A percentile compares a stretch with the other conserved stretches of the same genome.
phyloP scores from a whole-genome alignment of 1,140 invertebrate genomes.

The Tachypleus tridentatus region DNA sequence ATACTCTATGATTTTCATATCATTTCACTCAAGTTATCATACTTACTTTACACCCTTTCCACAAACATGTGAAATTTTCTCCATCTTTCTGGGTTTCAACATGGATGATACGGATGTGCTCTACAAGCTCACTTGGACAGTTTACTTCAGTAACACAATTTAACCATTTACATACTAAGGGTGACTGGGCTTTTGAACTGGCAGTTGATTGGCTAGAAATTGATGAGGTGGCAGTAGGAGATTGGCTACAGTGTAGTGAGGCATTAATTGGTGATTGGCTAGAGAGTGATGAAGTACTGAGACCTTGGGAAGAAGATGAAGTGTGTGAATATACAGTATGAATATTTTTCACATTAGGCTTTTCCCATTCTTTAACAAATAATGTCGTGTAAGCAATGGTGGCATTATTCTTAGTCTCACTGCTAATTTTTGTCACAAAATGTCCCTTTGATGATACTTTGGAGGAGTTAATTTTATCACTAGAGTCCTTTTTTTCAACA shows the following conservation, averaged over 20 bases:
- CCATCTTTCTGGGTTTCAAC: conserved; percentile 16
- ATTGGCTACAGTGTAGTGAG: too few relatives aligned
- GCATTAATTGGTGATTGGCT: too few relatives aligned
- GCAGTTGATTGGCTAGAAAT: not conserved
- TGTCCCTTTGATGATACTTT: too few relatives aligned
- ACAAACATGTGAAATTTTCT: conserved; percentile 16
- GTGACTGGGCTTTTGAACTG: not conserved
- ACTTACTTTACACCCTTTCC: conserved; percentile 38
- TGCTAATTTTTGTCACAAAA: too few relatives aligned
- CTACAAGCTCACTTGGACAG: conserved; percentile 15
- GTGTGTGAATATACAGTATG: too few relatives aligned
- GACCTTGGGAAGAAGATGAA: too few relatives aligned
- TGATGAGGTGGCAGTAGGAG: not conserved
- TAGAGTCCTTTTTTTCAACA: not conserved
- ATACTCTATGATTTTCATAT: too few relatives aligned
- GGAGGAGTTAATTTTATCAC: too few relatives aligned
- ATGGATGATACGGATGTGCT: conserved; percentile 15
- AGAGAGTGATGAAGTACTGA: too few relatives aligned
- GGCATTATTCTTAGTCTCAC: too few relatives aligned
- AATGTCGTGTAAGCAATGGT: too few relatives aligned
- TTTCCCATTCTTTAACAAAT: not conserved
- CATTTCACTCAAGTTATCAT: not conserved
- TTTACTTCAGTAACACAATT: conserved; percentile 9
- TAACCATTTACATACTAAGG: conserved; percentile 10
- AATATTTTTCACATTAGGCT: not conserved